Base-by-base conservation (phyloP, 1,140 invertebrate genomes). In the Euura saliciscinereae region DNA sequence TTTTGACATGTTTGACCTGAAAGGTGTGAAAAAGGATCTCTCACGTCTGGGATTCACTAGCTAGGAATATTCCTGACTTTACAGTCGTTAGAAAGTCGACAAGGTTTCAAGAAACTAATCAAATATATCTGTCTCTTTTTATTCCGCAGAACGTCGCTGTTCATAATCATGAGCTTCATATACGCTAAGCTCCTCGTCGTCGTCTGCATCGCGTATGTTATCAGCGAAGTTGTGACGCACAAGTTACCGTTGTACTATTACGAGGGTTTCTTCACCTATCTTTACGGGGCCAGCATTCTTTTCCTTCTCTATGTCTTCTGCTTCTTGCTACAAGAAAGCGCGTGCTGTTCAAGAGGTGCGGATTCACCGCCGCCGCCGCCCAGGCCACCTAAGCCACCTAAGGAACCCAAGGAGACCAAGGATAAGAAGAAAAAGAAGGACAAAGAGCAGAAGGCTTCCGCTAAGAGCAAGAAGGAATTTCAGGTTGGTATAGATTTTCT, bases 241-340 rank as follows among this genome's bases (percentile, higher is more conserved):
- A 95, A 94, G 85, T 90, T 97, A 73, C 96, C 96, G 69, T 91
- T 97, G 45, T 97, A 95, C 87, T 94, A 93, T 81, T 97, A 97
- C 89, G 96, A 99, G 92, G 96, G 95, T 73, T 98, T 99, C 90
- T 99, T 98, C 90, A 96, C 98, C 66, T 99, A 98, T 87, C 91
- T 99, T 66, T 99, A 99, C 87, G 94, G 95, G 77, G 92, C 94
- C 86, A 98, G 96, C 87, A 97, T 99, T 83, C 87, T 98, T 74
- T 99, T 99, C 90, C 91, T 99, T 78, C 89, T 98, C 76, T 99
- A 99, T 88, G 96, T 98, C 66, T 98, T 98, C 90, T 96, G 96
- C 87, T 99, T 98, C 90, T 90, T 99, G 73, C 92, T 99, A 72
- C 95, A 97, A 90, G 95, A 97, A 86, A 94, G 94, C 88, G 91